These are phyloP conservation scores for Oryctes rhinoceros DNA, from an alignment of 1,140 invertebrate species.

Conservation along the genomic window DNA sequence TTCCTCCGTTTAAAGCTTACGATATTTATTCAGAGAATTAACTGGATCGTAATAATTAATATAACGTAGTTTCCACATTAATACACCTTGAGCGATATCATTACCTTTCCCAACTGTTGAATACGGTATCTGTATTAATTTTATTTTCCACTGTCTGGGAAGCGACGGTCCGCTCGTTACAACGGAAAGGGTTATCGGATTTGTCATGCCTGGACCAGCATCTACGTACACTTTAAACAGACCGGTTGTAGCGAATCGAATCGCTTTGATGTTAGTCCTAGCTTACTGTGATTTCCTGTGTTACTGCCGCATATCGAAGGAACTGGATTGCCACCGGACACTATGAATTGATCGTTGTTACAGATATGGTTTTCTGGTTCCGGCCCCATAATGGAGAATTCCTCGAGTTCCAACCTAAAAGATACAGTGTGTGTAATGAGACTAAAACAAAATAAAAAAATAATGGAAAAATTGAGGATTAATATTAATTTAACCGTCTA, in stretches of 20 bases:
- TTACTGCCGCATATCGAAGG: slow-evolving; percentile 84
- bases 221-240: slow-evolving; percentile 79
- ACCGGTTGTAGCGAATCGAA: slow-evolving; percentile 46
- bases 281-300: slow-evolving; percentile 84
- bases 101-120: slow-evolving; percentile 74
- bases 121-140: slow-evolving; percentile 80
- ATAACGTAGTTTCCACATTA: background rate
- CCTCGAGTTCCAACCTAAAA: slow-evolving; percentile 80
- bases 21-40: slow-evolving; percentile 16
- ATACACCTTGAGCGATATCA: slow-evolving; percentile 1
- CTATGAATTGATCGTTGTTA: slow-evolving; percentile 84
- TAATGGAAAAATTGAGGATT: too few relatives aligned
- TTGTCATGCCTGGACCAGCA: slow-evolving; percentile 75
- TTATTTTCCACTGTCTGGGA: slow-evolving; percentile 81
- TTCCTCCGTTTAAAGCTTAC: background rate
- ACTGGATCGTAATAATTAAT: slow-evolving; percentile 14
- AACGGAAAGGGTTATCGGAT: slow-evolving; percentile 79
- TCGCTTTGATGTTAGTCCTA: slow-evolving; percentile 11
- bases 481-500: too few relatives aligned
- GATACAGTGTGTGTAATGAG: background rate
- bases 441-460: too few relatives aligned
- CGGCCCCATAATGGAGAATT: slow-evolving; percentile 76
- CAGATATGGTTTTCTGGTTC: slow-evolving; percentile 80
- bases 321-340: slow-evolving; percentile 81
- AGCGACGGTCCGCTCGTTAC: slow-evolving; percentile 80